A percentile compares a stretch with the other conserved stretches of the same genome.
These are phyloP conservation scores for Meriones unguiculatus DNA, from an alignment of 2,113 vertebrate genomes.

Conservation along the genomic window DNA sequence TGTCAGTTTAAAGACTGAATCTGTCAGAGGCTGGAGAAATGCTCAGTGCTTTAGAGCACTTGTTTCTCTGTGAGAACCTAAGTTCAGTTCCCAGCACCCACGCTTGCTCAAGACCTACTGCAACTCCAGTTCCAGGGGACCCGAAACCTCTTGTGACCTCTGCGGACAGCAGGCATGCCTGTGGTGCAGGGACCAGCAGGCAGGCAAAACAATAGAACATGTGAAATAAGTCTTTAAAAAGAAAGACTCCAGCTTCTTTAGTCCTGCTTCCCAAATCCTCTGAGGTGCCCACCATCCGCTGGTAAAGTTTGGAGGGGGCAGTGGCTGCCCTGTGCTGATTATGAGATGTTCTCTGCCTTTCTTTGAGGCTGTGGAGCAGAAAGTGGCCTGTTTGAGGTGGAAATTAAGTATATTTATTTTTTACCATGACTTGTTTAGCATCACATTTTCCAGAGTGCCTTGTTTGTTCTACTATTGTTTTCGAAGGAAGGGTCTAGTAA, in stretches of 20 bases:
- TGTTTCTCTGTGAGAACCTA: background rate
- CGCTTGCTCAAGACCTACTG: background rate
- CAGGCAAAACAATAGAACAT: background rate
- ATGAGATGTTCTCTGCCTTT: conserved; percentile 71
- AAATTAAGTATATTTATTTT: conserved; percentile 79
- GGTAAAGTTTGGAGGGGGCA: conserved; percentile 71
- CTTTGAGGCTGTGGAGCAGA: conserved; percentile 70
- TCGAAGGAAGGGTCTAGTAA: conserved; percentile 74
- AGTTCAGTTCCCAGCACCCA: background rate
- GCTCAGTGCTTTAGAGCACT: background rate
- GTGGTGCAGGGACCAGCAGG: background rate
- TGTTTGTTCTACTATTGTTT: conserved; percentile 80
- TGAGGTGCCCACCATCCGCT: conserved; percentile 59
- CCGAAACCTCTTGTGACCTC: background rate
- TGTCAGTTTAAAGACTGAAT: background rate
- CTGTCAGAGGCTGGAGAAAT: background rate
- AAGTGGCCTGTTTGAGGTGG: conserved; percentile 72
- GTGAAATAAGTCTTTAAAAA: background rate
- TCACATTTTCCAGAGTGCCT: conserved; percentile 81
- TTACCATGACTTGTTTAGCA: conserved; percentile 80
- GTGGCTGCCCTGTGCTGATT: conserved; percentile 51
- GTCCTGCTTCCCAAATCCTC: conserved; percentile 57
- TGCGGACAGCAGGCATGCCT: too few species aligned
- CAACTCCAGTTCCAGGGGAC: background rate
- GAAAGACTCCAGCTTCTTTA: conserved; percentile 59